Base-by-base conservation (phyloP, 2,888 invertebrate species). In the Galeruca laticollis region DNA sequence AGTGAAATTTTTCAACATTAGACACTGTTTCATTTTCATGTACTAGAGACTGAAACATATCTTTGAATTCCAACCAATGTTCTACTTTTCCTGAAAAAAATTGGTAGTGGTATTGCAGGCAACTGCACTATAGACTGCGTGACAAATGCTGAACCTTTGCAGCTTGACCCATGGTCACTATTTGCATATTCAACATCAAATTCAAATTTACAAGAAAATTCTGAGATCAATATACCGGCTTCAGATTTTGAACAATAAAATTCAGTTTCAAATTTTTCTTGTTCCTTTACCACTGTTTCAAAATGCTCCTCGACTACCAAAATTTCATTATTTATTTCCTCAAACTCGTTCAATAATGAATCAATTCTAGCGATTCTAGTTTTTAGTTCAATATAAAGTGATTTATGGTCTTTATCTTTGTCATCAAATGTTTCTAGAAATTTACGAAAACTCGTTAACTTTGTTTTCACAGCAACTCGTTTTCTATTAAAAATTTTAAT, bases 1-100 rank as follows among this genome's bases (percentile, higher is more conserved):
- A 73, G 68, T 68, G 62, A 31, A 73, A 67, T 51, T 73, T 70
- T 56, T 73, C 65, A 49, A 69, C 60, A 21, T 52, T 26, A n/a
- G 60, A 2, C 3, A 73, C n/a, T 20, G 43, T 51, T 10, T 51
- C 37, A 57, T 73, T 68, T 9, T 60, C 59, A 56, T 74, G 68
- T 15, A 75, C 66, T 10, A 73, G 31, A 15, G 66, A 60, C 8
- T 62, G 26, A 31, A 68, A 73, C 9, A 63, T 68, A 13, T 72
- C 70, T 13, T 37, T 52, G 26, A 72, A 72, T 20, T 60, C 60
- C 37, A 70, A 15, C 73, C 73, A 71, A 21, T 65, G n/a, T 47
- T 60, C 65, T n/a, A 64, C 56, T 1, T 37, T 47, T 2, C 71
- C 73, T 60, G 40, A n/a, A 40, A 43, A 70, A 73, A 11, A 52